Conservation (phyloP, 2,797 vertebrate genomes). For the Ptychadena robeensis region DNA sequence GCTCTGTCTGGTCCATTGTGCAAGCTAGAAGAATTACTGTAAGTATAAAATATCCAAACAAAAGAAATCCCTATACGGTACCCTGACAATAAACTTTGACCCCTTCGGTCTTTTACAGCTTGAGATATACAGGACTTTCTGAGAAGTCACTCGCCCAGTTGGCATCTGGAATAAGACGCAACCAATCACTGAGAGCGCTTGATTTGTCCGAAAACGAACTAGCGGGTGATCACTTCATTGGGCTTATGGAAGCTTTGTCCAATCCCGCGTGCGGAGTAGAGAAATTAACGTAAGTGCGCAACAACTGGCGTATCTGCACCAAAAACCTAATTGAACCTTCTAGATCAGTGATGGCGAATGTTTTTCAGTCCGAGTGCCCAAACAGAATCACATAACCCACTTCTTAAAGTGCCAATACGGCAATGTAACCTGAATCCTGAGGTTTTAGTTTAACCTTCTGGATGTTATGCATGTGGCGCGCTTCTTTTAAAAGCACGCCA, state of each 20-base stretch:
- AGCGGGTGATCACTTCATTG: not conserved
- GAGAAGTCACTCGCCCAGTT: not conserved
- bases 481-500: too few species aligned
- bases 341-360: too few species aligned
- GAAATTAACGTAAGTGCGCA: constrained; percentile 23
- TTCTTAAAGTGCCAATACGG: too few species aligned
- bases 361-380: too few species aligned
- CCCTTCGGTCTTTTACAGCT: not conserved
- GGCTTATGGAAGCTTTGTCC: constrained; percentile 7
- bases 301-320: too few species aligned
- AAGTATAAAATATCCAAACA: not conserved
- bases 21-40: not conserved
- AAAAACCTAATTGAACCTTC: too few species aligned
- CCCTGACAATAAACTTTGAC: too few species aligned
- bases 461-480: too few species aligned
- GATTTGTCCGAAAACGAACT: constrained; percentile 17
- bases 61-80: too few species aligned
- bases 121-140: constrained; percentile 3
- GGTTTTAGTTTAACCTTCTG: too few species aligned
- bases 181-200: constrained; percentile 1
- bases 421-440: too few species aligned
- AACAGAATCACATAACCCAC: too few species aligned
- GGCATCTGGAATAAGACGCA: not conserved
- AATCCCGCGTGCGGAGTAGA: not conserved
- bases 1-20: not conserved